phyloP scores from a whole-genome alignment of 2,113 vertebrate species.

The Triplophysa dalaica region DNA sequence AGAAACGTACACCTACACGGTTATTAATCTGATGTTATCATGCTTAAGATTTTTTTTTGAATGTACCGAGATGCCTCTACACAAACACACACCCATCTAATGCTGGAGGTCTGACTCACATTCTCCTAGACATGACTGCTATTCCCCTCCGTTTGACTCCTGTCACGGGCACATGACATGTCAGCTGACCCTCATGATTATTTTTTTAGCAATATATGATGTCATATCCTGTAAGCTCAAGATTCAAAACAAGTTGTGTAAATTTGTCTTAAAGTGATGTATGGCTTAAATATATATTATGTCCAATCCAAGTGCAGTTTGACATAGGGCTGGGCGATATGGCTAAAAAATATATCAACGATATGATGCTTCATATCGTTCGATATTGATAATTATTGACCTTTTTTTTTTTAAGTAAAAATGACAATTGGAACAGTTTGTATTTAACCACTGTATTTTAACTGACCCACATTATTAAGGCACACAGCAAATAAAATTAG shows the following conservation, averaged over 20 bases:
- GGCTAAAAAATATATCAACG: too few relatives aligned
- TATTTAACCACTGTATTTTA: too few relatives aligned
- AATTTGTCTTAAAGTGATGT: background rate
- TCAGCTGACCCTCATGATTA: background rate
- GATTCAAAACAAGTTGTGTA: background rate
- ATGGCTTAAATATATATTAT: background rate
- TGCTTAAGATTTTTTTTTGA: background rate
- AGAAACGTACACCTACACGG: slow-evolving; percentile 9
- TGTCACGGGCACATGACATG: background rate
- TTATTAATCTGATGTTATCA: background rate
- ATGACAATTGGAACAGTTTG: too few relatives aligned
- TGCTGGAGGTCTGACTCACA: slow-evolving; percentile 21
- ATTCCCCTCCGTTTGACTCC: background rate
- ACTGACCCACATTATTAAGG: too few relatives aligned
- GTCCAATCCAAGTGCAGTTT: background rate
- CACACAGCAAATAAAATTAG: too few relatives aligned
- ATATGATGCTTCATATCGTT: too few relatives aligned
- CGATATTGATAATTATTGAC: too few relatives aligned
- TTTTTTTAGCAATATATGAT: background rate
- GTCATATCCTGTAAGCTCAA: background rate
- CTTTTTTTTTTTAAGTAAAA: too few relatives aligned
- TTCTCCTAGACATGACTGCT: slow-evolving; percentile 18
- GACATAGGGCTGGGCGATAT: too few relatives aligned
- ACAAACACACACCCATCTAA: slow-evolving; percentile 6
- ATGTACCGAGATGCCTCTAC: background rate